A percentile compares a stretch with the other conserved stretches of the same genome.
Conservation (phyloP, 2,113 vertebrate species). For the Archilochus colubris region DNA sequence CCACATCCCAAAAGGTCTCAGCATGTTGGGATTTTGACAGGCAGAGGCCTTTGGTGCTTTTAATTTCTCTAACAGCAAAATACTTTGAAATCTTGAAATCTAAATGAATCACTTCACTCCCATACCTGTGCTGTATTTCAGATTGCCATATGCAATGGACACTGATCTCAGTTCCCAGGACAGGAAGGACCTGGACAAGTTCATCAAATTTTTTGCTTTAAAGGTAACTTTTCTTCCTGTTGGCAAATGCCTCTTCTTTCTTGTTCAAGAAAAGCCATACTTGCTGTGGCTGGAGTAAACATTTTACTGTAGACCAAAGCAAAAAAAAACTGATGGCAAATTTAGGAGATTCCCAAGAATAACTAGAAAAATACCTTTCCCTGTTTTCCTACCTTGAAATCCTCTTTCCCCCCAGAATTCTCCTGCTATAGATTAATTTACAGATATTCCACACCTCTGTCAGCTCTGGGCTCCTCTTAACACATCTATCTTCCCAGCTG, state of each 20-base stretch:
- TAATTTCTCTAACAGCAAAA: neutral
- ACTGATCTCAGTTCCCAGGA: slow-evolving; percentile 96
- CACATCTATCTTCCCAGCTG: neutral
- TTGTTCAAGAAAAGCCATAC: neutral
- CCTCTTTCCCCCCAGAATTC: neutral
- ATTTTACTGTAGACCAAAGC: neutral
- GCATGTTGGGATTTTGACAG: neutral
- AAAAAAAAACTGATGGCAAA: neutral
- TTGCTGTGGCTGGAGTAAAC: neutral
- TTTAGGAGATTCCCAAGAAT: slow-evolving; percentile 19
- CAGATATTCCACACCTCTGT: neutral
- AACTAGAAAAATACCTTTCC: neutral
- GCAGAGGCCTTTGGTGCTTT: neutral
- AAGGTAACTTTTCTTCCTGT: slow-evolving; percentile 82
- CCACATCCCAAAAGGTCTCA: neutral
- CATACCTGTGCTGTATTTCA: slow-evolving; percentile 48
- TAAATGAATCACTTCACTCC: neutral
- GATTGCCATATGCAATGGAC: slow-evolving; percentile 90
- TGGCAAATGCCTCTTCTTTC: slow-evolving; percentile 1
- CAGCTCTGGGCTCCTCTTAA: neutral
- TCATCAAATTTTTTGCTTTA: slow-evolving; percentile 98
- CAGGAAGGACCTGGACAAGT: slow-evolving; percentile 99
- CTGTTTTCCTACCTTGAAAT: neutral
- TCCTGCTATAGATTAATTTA: neutral
- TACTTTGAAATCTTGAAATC: neutral